phyloP scores from a whole-genome alignment of 2,113 vertebrate genomes.

The Sprattus sprattus region DNA sequence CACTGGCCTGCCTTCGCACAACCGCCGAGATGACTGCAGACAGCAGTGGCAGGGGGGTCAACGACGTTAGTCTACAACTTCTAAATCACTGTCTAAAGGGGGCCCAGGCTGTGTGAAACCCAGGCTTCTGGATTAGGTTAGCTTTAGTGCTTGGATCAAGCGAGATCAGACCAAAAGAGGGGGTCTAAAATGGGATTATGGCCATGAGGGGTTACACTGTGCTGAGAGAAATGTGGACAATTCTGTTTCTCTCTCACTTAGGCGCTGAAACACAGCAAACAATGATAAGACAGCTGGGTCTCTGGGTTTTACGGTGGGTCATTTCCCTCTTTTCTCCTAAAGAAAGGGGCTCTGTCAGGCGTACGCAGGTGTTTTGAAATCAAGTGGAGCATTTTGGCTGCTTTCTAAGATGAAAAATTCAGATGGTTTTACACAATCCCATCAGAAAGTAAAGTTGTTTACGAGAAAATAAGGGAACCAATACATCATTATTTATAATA shows the following conservation, averaged over 20 bases:
- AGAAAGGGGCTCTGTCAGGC: neutral
- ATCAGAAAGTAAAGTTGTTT: neutral
- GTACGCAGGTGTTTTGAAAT: neutral
- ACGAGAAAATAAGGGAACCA: neutral
- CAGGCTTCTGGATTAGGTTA: neutral
- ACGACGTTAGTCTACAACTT: neutral
- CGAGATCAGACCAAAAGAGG: neutral
- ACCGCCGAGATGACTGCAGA: neutral
- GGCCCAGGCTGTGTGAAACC: neutral
- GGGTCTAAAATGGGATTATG: neutral
- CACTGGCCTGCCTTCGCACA: neutral
- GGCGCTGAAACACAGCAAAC: neutral
- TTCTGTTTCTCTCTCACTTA: neutral
- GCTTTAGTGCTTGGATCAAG: neutral
- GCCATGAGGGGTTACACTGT: neutral
- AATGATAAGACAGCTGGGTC: neutral
- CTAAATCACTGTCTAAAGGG: neutral
- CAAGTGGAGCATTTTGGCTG: neutral
- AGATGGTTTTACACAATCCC: neutral
- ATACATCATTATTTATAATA: neutral
- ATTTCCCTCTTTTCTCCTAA: neutral
- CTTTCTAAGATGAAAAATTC: neutral
- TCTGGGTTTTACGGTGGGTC: neutral
- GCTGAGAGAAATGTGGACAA: neutral
- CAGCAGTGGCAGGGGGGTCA: neutral